Conservation (phyloP, 1,140 invertebrate genomes). For the Drosophila murphyi region DNA sequence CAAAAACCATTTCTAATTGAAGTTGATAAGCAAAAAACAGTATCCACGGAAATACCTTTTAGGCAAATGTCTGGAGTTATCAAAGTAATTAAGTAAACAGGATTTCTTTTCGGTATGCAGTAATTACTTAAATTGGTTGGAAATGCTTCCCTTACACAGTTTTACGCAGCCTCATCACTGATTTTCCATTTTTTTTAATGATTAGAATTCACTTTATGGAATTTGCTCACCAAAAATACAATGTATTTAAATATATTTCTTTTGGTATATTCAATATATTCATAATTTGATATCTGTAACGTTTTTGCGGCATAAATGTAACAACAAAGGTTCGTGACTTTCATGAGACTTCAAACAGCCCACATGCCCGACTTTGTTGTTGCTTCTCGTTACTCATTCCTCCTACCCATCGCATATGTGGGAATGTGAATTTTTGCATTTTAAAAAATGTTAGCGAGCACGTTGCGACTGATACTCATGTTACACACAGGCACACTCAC, state of each 20-base stretch:
- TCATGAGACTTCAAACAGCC: not conserved
- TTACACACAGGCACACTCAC: not conserved
- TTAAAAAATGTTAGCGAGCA: slow-evolving; percentile 19
- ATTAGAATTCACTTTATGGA: not conserved
- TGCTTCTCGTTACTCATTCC: not conserved
- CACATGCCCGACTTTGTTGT: not conserved
- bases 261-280: not conserved
- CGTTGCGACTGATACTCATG: slow-evolving; percentile 16
- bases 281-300: not conserved
- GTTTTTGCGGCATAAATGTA: not conserved
- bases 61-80: too few species aligned
- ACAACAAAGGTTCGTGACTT: not conserved
- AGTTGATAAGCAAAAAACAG: too few species aligned
- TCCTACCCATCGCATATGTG: not conserved
- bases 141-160: too few species aligned
- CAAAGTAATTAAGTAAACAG: too few species aligned
- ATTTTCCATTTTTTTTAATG: too few species aligned
- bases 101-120: too few species aligned
- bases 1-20: too few species aligned
- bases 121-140: too few species aligned
- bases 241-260: not conserved
- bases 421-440: slow-evolving; percentile 20
- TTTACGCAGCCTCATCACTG: too few species aligned
- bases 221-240: not conserved
- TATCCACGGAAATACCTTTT: too few species aligned